Evolutionary conservation across 2,113 vertebrate genomes (phyloP).

Genomic region (cat (Felis catus)): F.catus_Fca126_mat1.0 CM031420.1:143448001-143448500

Average conservation of each 20-base stretch:
- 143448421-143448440: not conserved
- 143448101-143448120: too few relatives aligned
- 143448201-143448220: not conserved
- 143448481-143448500: constrained; percentile 11
- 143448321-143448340: not conserved
- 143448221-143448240: not conserved
- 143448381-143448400: not conserved
- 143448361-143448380: not conserved
- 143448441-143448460: not conserved
- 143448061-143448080: too few relatives aligned
- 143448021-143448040: not conserved
- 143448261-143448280: not conserved
- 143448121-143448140: not conserved
- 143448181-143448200: not conserved
- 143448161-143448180: not conserved
- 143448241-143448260: not conserved
- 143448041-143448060: not conserved
- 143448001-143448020: not conserved
- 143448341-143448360: not conserved
- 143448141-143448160: not conserved
- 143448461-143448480: constrained; percentile 18
- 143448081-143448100: too few relatives aligned
- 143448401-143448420: not conserved
- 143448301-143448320: not conserved
- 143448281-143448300: not conserved